These are phyloP conservation scores for Lophochroa leadbeateri DNA, from an alignment of 2,113 vertebrate species.

Conservation along the genomic window DNA sequence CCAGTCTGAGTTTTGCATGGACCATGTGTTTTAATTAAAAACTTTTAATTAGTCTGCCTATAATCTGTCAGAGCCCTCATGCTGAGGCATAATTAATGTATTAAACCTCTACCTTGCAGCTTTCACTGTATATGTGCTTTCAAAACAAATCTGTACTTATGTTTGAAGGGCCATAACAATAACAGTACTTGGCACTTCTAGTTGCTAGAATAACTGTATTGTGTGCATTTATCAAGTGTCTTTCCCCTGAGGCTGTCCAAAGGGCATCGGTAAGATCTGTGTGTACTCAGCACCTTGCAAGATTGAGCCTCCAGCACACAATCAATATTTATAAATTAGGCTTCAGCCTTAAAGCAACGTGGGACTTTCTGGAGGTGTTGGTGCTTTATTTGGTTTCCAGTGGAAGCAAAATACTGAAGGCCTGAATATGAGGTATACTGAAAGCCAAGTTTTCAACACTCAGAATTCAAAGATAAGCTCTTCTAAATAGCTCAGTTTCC, in stretches of 20 bases:
- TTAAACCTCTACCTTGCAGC: slow-evolving; percentile 38
- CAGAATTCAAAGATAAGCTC: neutral
- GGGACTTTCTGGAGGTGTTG: neutral
- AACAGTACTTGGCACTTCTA: slow-evolving; percentile 39
- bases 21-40: slow-evolving; percentile 38
- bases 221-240: slow-evolving; percentile 30
- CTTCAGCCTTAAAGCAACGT: neutral
- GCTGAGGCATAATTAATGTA: slow-evolving; percentile 49
- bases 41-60: slow-evolving; percentile 29
- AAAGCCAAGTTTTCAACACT: neutral
- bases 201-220: slow-evolving; percentile 1
- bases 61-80: slow-evolving; percentile 51
- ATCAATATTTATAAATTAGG: slow-evolving; percentile 32
- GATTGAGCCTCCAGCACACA: neutral
- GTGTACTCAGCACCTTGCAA: slow-evolving; percentile 27
- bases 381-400: neutral
- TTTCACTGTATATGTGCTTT: slow-evolving; percentile 27
- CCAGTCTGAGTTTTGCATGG: neutral
- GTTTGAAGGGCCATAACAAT: slow-evolving; percentile 46
- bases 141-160: slow-evolving; percentile 32
- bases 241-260: slow-evolving; percentile 31
- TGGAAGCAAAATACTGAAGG: neutral
- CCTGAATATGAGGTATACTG: neutral
- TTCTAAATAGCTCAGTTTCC: neutral
- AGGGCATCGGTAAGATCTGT: slow-evolving; percentile 14